phyloP scores from a whole-genome alignment of 2,888 invertebrate species.

The Keiferia lycopersicella region DNA sequence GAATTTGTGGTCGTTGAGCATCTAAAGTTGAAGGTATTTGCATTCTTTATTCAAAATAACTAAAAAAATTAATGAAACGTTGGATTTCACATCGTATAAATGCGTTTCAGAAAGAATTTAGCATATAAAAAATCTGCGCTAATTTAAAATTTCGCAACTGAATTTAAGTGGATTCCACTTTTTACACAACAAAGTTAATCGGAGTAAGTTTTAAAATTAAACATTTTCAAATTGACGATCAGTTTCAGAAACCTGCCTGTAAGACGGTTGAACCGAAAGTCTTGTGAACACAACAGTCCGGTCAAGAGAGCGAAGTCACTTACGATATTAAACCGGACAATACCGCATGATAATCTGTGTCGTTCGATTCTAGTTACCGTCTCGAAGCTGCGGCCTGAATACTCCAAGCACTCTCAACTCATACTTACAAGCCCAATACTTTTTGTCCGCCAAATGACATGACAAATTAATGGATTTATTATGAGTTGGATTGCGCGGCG shows the following conservation, averaged over 20 bases:
- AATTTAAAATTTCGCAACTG: no score
- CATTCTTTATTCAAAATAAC: no score
- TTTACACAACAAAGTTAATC: no score
- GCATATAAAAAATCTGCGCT: no score
- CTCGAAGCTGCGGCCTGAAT: slow-evolving; percentile 50
- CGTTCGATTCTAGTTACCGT: slow-evolving; percentile 69
- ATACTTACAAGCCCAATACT: slow-evolving; percentile 50
- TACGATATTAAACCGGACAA: slow-evolving; percentile 72
- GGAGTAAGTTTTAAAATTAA: no score
- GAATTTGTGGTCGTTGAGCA: slow-evolving; percentile 1
- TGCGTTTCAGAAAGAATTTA: no score
- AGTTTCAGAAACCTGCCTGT: no score
- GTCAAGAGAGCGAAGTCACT: slow-evolving; percentile 58
- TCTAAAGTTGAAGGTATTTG: no score
- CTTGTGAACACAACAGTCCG: slow-evolving; percentile 51
- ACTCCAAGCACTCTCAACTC: slow-evolving; percentile 50
- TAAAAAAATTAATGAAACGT: no score
- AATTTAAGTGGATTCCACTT: no score
- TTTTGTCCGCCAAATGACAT: slow-evolving; percentile 77
- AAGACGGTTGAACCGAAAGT: background rate
- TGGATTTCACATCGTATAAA: no score
- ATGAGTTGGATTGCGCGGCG: slow-evolving; percentile 69
- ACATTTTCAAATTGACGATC: no score
- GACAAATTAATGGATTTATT: slow-evolving; percentile 82
- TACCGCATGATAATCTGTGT: slow-evolving; percentile 65